A percentile compares a stretch with the other conserved stretches of the same genome.
phyloP scores from a whole-genome alignment of 2,888 invertebrate species.

The Thysanoteuthis rhombus region DNA sequence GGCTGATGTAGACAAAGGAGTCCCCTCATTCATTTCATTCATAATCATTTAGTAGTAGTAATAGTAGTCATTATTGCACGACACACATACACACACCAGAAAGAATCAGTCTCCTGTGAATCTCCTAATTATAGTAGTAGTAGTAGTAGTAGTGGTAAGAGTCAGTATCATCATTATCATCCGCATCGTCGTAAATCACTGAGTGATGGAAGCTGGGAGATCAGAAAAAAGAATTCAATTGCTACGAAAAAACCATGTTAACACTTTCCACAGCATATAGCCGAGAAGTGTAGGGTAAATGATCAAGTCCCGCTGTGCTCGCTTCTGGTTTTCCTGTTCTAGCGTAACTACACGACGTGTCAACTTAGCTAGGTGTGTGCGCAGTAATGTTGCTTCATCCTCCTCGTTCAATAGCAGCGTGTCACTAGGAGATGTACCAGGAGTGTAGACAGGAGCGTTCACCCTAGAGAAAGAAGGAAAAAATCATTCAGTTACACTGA shows the following conservation, averaged over 20 bases:
- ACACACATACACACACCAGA: background rate
- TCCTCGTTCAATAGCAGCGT: constrained; percentile 56
- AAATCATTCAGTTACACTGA: no score
- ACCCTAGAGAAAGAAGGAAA: constrained; percentile 33
- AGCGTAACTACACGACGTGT: constrained; percentile 87
- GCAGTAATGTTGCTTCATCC: constrained; percentile 50
- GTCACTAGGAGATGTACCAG: constrained; percentile 52
- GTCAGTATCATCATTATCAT: background rate
- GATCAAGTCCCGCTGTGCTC: constrained; percentile 87
- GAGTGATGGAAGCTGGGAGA: background rate
- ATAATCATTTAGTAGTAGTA: background rate
- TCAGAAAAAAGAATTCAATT: constrained; percentile 39
- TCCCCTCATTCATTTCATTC: background rate
- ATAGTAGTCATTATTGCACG: background rate
- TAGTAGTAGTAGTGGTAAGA: background rate
- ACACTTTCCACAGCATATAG: constrained; percentile 82
- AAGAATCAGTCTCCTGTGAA: background rate
- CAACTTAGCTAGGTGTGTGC: constrained; percentile 81
- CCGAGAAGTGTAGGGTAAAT: constrained; percentile 85
- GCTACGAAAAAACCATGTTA: constrained; percentile 50
- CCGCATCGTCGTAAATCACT: background rate
- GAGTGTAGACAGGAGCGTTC: constrained; percentile 46
- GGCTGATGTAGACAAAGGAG: background rate
- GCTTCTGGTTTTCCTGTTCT: constrained; percentile 84
- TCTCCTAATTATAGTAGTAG: background rate